Percentiles rank a stretch among this genome's conserved stretches.
phyloP scores from a whole-genome alignment of 2,113 vertebrate genomes.

The Phasianus colchicus region DNA sequence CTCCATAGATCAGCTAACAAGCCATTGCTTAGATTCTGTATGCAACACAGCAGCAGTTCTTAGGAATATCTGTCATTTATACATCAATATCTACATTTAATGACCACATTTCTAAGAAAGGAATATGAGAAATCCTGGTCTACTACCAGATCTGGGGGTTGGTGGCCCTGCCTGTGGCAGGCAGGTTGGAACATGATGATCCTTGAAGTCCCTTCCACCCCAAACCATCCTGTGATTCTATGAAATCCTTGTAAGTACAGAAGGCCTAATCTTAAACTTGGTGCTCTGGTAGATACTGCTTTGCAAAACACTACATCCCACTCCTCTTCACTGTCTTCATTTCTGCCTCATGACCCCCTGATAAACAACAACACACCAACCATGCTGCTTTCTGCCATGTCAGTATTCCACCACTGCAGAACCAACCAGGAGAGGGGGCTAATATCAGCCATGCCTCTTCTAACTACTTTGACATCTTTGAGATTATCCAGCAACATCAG shows the following conservation, averaged over 20 bases:
- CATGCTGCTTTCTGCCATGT: not conserved
- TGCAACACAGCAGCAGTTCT: not conserved
- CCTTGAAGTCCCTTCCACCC: no score
- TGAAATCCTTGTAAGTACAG: not conserved
- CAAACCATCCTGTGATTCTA: no score
- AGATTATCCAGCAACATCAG: not conserved
- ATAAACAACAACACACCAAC: not conserved
- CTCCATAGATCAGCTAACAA: not conserved
- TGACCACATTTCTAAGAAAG: no score
- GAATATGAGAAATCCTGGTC: no score
- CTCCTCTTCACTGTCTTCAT: not conserved
- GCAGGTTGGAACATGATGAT: no score
- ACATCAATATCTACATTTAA: not conserved
- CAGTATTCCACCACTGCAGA: not conserved
- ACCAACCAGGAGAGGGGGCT: conserved; percentile 11
- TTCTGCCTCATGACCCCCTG: not conserved
- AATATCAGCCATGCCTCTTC: not conserved
- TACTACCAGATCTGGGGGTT: no score
- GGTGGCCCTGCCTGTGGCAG: no score
- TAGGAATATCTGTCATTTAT: not conserved
- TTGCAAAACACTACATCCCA: not conserved
- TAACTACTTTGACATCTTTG: not conserved
- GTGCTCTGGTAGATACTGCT: not conserved
- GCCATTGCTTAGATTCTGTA: not conserved
- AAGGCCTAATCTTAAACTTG: not conserved